These are phyloP conservation scores for Oreochromis niloticus DNA, from an alignment of 2,113 vertebrate genomes.

Conservation along the genomic window DNA sequence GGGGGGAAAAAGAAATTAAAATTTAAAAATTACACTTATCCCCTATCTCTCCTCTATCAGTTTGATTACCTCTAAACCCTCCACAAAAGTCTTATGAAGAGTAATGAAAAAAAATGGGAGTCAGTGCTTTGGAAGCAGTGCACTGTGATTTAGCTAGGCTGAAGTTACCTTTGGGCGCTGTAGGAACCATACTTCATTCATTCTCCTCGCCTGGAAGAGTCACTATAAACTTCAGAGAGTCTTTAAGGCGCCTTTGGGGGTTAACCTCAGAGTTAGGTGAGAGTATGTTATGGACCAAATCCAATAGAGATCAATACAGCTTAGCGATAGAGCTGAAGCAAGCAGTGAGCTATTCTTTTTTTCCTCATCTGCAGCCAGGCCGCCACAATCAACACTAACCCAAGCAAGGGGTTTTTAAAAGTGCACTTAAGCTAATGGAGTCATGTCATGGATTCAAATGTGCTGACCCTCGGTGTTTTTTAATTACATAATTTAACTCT, in stretches of 20 bases:
- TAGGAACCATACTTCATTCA: constrained; percentile 15
- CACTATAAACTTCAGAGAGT: constrained; percentile 42
- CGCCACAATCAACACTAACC: not conserved
- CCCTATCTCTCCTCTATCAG: not conserved
- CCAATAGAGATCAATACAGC: constrained; percentile 57
- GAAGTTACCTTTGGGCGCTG: constrained; percentile 16
- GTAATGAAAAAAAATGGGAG: not conserved
- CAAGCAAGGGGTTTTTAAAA: not conserved
- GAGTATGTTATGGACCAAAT: constrained; percentile 38
- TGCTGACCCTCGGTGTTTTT: not conserved
- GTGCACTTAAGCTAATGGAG: not conserved
- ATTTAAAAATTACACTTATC: not conserved
- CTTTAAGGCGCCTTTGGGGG: constrained; percentile 30
- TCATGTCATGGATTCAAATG: not conserved
- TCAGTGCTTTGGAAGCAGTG: not conserved
- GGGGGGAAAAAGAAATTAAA: too few relatives aligned
- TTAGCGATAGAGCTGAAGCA: constrained; percentile 1
- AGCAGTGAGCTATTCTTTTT: not conserved
- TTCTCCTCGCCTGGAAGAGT: constrained; percentile 26
- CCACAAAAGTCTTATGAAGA: not conserved
- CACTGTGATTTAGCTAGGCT: not conserved
- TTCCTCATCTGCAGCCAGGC: not conserved
- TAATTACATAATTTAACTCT: not conserved
- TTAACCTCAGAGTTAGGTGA: constrained; percentile 34
- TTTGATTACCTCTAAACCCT: not conserved